phyloP scores from a whole-genome alignment of 2,888 invertebrate species.

The Ametastegia equiseti region DNA sequence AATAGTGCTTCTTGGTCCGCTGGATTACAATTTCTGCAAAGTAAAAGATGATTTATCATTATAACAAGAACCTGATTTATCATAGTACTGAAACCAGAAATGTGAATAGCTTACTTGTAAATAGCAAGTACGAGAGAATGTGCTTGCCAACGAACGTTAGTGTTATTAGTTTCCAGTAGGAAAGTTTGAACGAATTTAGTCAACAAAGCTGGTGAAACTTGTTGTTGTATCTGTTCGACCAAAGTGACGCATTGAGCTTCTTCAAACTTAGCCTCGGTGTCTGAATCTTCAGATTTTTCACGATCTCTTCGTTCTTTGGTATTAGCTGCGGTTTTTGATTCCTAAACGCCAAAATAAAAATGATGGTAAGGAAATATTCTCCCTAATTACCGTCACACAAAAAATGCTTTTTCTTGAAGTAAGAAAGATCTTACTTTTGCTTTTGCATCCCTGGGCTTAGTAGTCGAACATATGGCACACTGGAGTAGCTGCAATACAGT shows the following conservation, averaged over 20 bases:
- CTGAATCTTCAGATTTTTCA: slow-evolving; percentile 83
- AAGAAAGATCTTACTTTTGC: slow-evolving; percentile 59
- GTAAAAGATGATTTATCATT: not conserved
- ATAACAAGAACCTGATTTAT: not conserved
- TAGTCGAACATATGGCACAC: slow-evolving; percentile 87
- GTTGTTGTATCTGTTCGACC: slow-evolving; percentile 84
- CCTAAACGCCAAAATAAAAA: not conserved
- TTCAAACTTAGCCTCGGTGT: slow-evolving; percentile 82
- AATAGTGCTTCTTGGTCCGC: slow-evolving; percentile 88
- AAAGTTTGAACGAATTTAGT: slow-evolving; percentile 91
- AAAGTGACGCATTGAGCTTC: slow-evolving; percentile 83
- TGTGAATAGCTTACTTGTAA: slow-evolving; percentile 82
- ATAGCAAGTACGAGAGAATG: slow-evolving; percentile 91
- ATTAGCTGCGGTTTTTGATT: slow-evolving; percentile 61
- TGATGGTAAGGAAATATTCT: too few relatives aligned
- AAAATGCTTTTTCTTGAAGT: not conserved
- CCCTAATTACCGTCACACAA: not conserved
- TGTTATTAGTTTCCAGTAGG: slow-evolving; percentile 94
- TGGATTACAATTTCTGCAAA: slow-evolving; percentile 84
- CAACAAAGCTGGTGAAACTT: slow-evolving; percentile 77
- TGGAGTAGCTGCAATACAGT: slow-evolving; percentile 94
- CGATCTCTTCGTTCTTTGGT: slow-evolving; percentile 79
- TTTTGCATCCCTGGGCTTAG: slow-evolving; percentile 67
- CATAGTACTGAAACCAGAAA: not conserved
- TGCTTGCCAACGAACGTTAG: slow-evolving; percentile 96